phyloP scores from a whole-genome alignment of 2,113 vertebrate genomes.

The Oreochromis niloticus region DNA sequence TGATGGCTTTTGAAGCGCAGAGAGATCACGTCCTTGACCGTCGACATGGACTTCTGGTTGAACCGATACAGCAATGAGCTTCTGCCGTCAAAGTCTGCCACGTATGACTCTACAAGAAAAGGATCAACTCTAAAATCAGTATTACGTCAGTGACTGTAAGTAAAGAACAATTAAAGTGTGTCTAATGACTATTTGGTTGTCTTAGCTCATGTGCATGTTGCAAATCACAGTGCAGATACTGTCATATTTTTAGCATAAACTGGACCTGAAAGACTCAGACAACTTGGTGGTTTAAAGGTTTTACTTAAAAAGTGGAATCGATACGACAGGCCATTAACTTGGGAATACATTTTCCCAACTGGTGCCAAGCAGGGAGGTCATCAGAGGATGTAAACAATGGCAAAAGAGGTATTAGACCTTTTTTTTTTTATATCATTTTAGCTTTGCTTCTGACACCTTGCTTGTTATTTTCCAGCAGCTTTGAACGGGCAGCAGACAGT shows the following conservation, averaged over 20 bases:
- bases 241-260: not conserved
- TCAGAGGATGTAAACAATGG: not conserved
- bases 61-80: constrained; percentile 97
- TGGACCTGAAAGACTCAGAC: not conserved
- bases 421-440: not conserved
- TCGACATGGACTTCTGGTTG: constrained; percentile 97
- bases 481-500: not conserved
- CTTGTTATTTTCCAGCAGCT: not conserved
- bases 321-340: not conserved
- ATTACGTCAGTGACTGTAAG: not conserved
- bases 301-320: not conserved
- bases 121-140: not conserved
- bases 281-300: not conserved
- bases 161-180: not conserved
- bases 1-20: constrained; percentile 94
- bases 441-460: not conserved
- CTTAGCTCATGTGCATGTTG: not conserved
- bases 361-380: not conserved
- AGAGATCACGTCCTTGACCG: constrained; percentile 94
- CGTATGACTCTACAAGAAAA: constrained; percentile 78
- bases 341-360: not conserved
- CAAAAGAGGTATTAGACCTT: not conserved
- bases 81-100: constrained; percentile 92
- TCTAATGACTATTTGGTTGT: not conserved
- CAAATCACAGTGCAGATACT: not conserved